Evolutionary conservation across 2,113 vertebrate species (phyloP), one percentile per base, ranked within the genome.

Genomic region (Cettia cetti): DNA sequence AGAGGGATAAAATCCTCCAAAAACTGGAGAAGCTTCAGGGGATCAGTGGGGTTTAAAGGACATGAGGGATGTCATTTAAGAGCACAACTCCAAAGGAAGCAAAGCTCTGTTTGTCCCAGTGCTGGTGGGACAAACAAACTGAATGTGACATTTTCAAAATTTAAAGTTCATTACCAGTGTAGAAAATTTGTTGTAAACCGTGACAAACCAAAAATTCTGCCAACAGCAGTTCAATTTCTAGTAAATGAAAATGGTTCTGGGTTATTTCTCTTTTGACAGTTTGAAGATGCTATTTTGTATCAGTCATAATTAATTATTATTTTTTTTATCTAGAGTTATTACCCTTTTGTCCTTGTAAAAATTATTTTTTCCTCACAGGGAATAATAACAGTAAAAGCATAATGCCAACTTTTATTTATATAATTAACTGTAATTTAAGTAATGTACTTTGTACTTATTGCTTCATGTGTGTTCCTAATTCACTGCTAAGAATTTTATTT

Each of bases 81-180:
- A 44, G 40, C 26, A 14, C 61, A 28, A 3, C 4, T 39, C 17
- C 57, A 59, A 45, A 60, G 33, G 37, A 65, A 61, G 31, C 1
- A 0, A 40, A 52, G 49, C 49, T 83, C 28, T 0, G 0, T 60
- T 72, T 27, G 11, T 44, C n/a, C 49, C 49, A 23, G 19, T 56
- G 59, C n/a, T 77, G 2, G 0, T 23, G 24, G 18, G 40, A 78
- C 20, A 42, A 28, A 63, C 0, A 2, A 80, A 76, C 27, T 15
- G 33, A 92, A 50, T 0, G 1, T 0, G 11, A 35, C 6, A 56
- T 59, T 71, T 82, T 20, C 18, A 79, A 85, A 63, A 63, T 65
- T 13, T 49, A 4, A 59, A 56, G 12, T 23, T 89, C 31, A 16
- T 30, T 53, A 65, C 3, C 17, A 44, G 7, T 6, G 31, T 13